Conservation (phyloP, 2,888 invertebrate species). For the Meiosimyza decipiens region DNA sequence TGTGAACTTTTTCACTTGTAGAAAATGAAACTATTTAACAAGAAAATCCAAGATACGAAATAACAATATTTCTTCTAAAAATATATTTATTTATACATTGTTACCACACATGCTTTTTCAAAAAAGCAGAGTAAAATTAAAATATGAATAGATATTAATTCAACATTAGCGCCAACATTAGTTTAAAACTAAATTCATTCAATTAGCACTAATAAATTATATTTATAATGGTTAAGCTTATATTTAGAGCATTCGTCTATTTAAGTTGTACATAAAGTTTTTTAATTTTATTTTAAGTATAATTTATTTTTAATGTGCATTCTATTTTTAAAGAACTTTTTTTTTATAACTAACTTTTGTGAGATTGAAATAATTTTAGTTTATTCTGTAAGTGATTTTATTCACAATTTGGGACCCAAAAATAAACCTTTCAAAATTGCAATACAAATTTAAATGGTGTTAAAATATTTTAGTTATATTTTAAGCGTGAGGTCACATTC, state of each 20-base stretch:
- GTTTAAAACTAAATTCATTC: conserved; percentile 15
- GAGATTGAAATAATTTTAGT: too few relatives aligned
- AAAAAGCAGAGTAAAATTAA: conserved; percentile 40
- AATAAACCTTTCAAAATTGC: too few relatives aligned
- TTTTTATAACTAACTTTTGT: too few relatives aligned
- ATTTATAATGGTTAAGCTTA: background rate
- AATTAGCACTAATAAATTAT: background rate
- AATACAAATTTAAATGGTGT: background rate
- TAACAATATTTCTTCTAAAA: conserved; percentile 16
- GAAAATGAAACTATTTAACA: conserved; percentile 18
- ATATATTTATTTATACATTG: conserved; percentile 21
- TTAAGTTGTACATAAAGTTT: background rate
- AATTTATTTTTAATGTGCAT: conserved; percentile 36
- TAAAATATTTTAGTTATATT: background rate
- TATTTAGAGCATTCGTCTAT: background rate
- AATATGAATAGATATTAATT: conserved; percentile 37
- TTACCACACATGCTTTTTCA: conserved; percentile 21
- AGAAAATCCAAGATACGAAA: conserved; percentile 17
- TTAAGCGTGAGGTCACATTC: background rate
- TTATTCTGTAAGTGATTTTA: too few relatives aligned
- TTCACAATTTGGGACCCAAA: too few relatives aligned
- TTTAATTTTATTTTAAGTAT: conserved; percentile 8
- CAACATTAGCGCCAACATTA: too few relatives aligned
- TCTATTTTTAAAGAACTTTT: background rate
- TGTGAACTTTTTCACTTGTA: too few relatives aligned